A percentile compares a stretch with the other conserved stretches of the same genome.
These are phyloP conservation scores for Microplitis manilae DNA, from an alignment of 2,888 invertebrate species.

Conservation along the genomic window DNA sequence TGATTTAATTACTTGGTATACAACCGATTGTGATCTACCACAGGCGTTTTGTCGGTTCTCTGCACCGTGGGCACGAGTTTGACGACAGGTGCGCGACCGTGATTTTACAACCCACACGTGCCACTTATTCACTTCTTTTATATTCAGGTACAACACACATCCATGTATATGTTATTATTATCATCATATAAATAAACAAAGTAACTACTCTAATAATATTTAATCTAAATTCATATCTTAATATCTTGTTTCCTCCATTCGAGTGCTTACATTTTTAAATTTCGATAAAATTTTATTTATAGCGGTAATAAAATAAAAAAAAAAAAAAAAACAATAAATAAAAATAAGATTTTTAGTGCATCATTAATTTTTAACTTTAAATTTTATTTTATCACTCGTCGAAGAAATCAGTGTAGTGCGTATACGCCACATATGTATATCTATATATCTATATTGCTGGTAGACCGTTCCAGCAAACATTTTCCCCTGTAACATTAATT, in stretches of 20 bases:
- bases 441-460: neutral
- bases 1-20: slow-evolving; percentile 57
- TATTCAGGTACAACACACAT: neutral
- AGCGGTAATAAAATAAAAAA: neutral
- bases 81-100: slow-evolving; percentile 22
- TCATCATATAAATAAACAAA: neutral
- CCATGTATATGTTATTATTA: neutral
- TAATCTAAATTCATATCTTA: no score
- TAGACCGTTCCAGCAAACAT: neutral
- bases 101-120: slow-evolving; percentile 18
- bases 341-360: slow-evolving; percentile 5
- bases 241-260: no score
- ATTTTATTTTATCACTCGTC: slow-evolving; percentile 5
- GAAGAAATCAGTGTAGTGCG: neutral
- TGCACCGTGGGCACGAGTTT: neutral
- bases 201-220: no score
- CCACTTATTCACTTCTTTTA: neutral
- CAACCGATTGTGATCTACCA: slow-evolving; percentile 55
- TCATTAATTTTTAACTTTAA: neutral
- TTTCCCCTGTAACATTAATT: slow-evolving; percentile 38
- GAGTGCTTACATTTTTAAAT: no score
- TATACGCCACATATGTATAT: neutral
- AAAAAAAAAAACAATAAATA: neutral
- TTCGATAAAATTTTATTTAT: no score
- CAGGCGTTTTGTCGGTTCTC: slow-evolving; percentile 48